phyloP scores from a whole-genome alignment of 2,797 vertebrate genomes.

The Ataeniobius toweri region DNA sequence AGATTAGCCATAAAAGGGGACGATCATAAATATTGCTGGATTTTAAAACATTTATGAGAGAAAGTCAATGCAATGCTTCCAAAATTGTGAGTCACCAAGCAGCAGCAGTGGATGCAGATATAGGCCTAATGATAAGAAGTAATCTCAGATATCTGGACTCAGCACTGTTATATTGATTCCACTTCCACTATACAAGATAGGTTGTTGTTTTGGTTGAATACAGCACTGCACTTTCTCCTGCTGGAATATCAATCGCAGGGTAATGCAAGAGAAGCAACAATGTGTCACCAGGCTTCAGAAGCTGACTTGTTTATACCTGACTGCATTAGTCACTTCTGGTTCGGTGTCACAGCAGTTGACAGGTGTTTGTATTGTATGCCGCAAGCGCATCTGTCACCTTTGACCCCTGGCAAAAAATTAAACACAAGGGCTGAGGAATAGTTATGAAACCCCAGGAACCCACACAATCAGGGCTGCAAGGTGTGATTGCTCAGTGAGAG shows the following conservation, averaged over 20 bases:
- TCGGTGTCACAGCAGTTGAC: conserved; percentile 36
- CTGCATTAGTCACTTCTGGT: conserved; percentile 51
- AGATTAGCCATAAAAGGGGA: conserved; percentile 75
- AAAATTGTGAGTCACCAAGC: conserved; percentile 50
- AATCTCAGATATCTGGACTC: conserved; percentile 51
- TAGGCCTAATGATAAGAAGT: conserved; percentile 36
- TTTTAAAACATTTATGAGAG: conserved; percentile 79
- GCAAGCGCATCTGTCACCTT: conserved; percentile 53
- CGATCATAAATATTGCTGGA: conserved; percentile 74
- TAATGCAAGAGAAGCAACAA: conserved; percentile 41
- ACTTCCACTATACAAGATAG: conserved; percentile 30
- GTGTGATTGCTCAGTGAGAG: conserved; percentile 13
- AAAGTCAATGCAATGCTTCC: conserved; percentile 66
- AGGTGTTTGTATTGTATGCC: conserved; percentile 47
- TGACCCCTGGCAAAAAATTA: conserved; percentile 48
- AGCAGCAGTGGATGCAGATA: conserved; percentile 20
- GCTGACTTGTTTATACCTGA: conserved; percentile 46
- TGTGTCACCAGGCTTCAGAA: conserved; percentile 33
- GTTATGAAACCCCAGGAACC: conserved; percentile 22
- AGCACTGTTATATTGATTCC: conserved; percentile 36
- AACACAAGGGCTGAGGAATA: conserved; percentile 8
- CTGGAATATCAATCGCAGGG: conserved; percentile 37
- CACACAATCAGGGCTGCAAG: conserved; percentile 5
- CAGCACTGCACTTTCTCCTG: conserved; percentile 19
- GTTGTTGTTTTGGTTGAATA: conserved; percentile 45